phyloP scores from a whole-genome alignment of 2,888 invertebrate genomes.

The Plagiodera versicolora region DNA sequence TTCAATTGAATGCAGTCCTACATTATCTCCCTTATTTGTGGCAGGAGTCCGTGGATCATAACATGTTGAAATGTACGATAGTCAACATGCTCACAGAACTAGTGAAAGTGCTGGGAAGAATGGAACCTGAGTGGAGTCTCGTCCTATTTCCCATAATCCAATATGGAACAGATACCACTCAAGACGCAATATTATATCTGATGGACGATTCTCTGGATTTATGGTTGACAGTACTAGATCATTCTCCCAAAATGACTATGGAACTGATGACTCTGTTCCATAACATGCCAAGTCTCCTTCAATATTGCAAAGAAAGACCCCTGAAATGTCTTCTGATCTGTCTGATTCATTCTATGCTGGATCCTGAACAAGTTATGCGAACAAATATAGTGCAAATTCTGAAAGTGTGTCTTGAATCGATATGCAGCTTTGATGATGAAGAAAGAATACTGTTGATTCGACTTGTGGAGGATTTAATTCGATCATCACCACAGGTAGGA shows the following conservation, averaged over 20 bases:
- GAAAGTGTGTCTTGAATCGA: conserved; percentile 68
- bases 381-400: conserved; percentile 73
- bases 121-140: conserved; percentile 59
- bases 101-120: conserved; percentile 68
- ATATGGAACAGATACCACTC: conserved; percentile 75
- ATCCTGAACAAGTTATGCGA: conserved; percentile 75
- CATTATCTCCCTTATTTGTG: conserved; percentile 86
- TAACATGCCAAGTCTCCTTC: conserved; percentile 75
- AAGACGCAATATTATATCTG: conserved; percentile 84
- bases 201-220: conserved; percentile 90
- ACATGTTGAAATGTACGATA: conserved; percentile 90
- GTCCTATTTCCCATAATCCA: conserved; percentile 71
- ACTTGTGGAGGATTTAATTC: conserved; percentile 75
- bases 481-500: conserved; percentile 72
- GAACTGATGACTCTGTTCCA: conserved; percentile 73
- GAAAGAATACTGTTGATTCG: conserved; percentile 73
- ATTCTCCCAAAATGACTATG: conserved; percentile 66
- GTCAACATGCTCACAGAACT: conserved; percentile 84
- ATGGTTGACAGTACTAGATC: conserved; percentile 84
- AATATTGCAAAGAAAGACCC: conserved; percentile 80
- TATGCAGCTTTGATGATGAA: conserved; percentile 77
- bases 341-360: conserved; percentile 78
- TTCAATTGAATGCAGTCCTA: conserved; percentile 71
- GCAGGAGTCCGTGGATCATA: conserved; percentile 84
- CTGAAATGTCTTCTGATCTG: conserved; percentile 78